These are phyloP conservation scores for Thera obeliscata DNA, from an alignment of 2,888 invertebrate species.

Conservation along the genomic window DNA sequence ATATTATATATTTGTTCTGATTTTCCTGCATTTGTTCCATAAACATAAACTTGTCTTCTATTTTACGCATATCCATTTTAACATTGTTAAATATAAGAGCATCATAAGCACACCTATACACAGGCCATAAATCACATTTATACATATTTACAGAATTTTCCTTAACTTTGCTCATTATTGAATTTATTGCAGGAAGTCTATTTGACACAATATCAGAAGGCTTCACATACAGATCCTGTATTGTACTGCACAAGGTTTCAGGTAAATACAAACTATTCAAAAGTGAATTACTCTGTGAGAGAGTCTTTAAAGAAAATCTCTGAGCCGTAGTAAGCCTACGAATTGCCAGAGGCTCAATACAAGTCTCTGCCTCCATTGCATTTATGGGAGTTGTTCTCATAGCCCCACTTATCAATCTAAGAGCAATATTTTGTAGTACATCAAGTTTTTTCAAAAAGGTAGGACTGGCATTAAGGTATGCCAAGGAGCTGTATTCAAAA, in stretches of 20 bases:
- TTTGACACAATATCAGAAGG: background rate
- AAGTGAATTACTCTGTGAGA: background rate
- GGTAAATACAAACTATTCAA: background rate
- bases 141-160: slow-evolving; percentile 1
- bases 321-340: background rate
- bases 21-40: too few species aligned
- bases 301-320: background rate
- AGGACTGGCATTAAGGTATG: background rate
- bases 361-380: background rate
- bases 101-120: background rate
- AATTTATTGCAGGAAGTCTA: background rate
- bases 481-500: background rate
- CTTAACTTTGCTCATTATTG: background rate
- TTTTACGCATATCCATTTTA: too few species aligned
- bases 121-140: background rate
- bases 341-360: background rate
- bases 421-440: background rate
- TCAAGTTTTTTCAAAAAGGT: background rate
- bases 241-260: too few species aligned
- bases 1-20: too few species aligned
- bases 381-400: background rate
- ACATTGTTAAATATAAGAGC: background rate
- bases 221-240: too few species aligned
- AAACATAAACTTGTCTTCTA: too few species aligned
- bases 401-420: background rate